Evolutionary conservation across 2,888 invertebrate species (phyloP), one percentile per base, ranked within the genome.

Genomic region (Drosophila nigricruria): DNA sequence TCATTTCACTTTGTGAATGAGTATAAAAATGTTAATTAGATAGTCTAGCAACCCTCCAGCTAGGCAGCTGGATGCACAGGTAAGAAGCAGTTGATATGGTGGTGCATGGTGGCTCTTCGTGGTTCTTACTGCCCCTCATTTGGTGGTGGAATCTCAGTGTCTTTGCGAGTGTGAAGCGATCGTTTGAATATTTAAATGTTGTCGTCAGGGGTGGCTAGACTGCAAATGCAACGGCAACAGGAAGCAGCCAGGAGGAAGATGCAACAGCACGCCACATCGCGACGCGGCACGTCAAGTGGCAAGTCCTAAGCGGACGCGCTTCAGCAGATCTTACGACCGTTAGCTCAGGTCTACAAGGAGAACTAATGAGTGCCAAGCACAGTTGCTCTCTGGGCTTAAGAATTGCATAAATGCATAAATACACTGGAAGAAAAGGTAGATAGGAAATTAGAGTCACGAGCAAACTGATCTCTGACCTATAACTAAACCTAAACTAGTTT

Each of bases 21-120:
- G n/a, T n/a, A n/a, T n/a, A n/a, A 69, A 79, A 85, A 88, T 86
- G 73, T 80, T 86, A 86, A 86, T 86, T 86, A 86, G 86, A 84
- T 79, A 65, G 84, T 82, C 84, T 83, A 85, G 84, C 89, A 86
- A 86, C 86, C 89, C 86, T 79, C 72, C 43, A 23, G 34, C 34
- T 47, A 70, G 52, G 34, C 72, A 53, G 57, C 61, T 40, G 30
- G 23, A n/a, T 12, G 10, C 27, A 16, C 69, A 75, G 72, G 73
- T 67, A 79, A 61, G 62, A 63, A 47, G 49, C 14, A 6, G 49
- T 40, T 43, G 49, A 20, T 30, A 5, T 34, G 50, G 50, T 23
- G 50, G 34, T 52, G 50, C 50, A 52, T 56, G 42, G 50, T 14
- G 27, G 57, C 8, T 25, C 34, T 20, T 20, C 32, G 32, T 49